Percentiles rank a stretch among this genome's conserved stretches.
Evolutionary conservation across 2,113 vertebrate species (phyloP).

Genomic region (Xyliphius kryptos): DNA sequence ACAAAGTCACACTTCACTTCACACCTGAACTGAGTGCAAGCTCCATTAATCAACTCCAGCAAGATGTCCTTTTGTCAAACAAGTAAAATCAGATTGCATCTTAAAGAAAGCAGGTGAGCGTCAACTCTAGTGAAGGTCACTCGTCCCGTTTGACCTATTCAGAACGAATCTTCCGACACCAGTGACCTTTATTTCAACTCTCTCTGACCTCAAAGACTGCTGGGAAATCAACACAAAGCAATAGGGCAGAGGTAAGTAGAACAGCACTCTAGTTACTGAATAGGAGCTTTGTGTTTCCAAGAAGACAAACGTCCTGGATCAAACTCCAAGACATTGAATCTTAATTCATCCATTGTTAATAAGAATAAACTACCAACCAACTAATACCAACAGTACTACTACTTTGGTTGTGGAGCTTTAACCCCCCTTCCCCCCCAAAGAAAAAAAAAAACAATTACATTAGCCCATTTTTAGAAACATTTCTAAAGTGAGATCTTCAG

Average conservation of each 20-base stretch:
- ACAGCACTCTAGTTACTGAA: background rate
- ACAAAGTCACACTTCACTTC: background rate
- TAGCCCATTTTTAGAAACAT: too few relatives aligned
- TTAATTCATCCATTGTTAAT: too few relatives aligned
- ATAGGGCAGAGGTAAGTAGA: slow-evolving; percentile 18
- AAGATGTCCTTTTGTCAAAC: background rate
- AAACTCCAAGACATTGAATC: background rate
- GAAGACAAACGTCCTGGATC: background rate
- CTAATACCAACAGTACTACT: too few relatives aligned
- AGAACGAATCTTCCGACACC: slow-evolving; percentile 25
- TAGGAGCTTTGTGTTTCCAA: background rate
- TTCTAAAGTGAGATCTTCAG: too few relatives aligned
- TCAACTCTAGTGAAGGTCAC: slow-evolving; percentile 18
- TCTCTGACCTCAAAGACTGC: slow-evolving; percentile 42
- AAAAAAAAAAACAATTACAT: too few relatives aligned
- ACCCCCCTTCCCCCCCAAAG: too few relatives aligned
- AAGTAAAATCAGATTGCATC: slow-evolving; percentile 7
- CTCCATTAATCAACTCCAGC: slow-evolving; percentile 21
- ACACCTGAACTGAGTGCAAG: background rate
- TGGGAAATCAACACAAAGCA: slow-evolving; percentile 26
- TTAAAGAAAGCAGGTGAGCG: slow-evolving; percentile 2
- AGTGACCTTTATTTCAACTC: slow-evolving; percentile 52
- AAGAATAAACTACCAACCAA: too few relatives aligned
- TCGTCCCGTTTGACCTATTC: slow-evolving; percentile 8
- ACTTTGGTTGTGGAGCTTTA: too few relatives aligned